A percentile compares a stretch with the other conserved stretches of the same genome.
Evolutionary conservation across 2,113 vertebrate genomes (phyloP).

Genomic region (Cathartes aura): DNA sequence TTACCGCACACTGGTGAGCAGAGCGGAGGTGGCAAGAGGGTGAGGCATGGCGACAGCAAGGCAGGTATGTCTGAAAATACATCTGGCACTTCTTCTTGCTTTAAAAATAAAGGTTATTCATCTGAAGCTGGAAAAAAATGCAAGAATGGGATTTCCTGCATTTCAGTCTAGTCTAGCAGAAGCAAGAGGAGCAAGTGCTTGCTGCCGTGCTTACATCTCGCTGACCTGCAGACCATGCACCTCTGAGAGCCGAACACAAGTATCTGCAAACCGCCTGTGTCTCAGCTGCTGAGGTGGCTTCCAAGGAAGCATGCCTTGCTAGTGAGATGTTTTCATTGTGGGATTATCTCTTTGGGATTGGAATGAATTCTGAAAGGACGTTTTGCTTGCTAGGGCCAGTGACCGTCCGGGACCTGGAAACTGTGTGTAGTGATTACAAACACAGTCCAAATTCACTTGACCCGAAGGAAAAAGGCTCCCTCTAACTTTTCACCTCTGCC

Average conservation of each 20-base stretch:
- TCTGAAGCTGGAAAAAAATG: neutral
- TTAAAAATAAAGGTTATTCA: neutral
- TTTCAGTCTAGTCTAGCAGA: neutral
- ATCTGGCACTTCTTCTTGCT: neutral
- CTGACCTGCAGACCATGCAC: neutral
- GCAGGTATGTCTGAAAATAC: neutral
- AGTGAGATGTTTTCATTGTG: rapidly evolving
- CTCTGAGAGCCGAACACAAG: neutral
- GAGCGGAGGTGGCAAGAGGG: neutral
- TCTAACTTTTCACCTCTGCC: neutral
- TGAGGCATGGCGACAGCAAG: neutral
- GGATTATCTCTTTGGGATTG: neutral
- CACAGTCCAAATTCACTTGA: neutral
- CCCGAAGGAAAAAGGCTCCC: neutral
- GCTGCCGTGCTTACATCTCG: neutral
- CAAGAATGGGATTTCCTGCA: neutral
- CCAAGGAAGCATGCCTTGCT: neutral
- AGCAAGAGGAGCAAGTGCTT: neutral
- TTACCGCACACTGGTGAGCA: rapidly evolving
- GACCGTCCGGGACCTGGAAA: neutral
- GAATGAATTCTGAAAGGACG: neutral
- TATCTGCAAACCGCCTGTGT: neutral
- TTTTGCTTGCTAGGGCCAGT: neutral
- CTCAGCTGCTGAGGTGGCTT: neutral
- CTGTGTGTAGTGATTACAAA: neutral